A percentile compares a stretch with the other conserved stretches of the same genome.
Conservation (phyloP, 2,888 invertebrate genomes). For the Eurytoma adleriae region DNA sequence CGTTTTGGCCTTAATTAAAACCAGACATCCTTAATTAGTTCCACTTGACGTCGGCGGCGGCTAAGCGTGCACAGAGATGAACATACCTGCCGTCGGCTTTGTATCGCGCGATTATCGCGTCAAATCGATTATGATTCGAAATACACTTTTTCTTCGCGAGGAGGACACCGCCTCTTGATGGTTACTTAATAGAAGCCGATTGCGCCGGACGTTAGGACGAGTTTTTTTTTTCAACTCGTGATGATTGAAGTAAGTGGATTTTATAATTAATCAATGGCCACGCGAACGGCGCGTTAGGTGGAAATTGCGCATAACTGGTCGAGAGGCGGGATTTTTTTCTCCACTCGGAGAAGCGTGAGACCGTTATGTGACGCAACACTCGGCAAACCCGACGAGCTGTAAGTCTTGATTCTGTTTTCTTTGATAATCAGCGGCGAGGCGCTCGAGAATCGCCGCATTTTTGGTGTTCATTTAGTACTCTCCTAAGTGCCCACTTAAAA, state of each 20-base stretch:
- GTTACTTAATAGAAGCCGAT: conserved; percentile 40
- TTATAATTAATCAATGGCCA: conserved; percentile 53
- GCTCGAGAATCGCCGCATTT: neutral
- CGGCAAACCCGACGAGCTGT: conserved; percentile 8
- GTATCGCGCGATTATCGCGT: conserved; percentile 36
- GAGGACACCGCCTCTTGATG: conserved; percentile 1
- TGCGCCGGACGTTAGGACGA: neutral
- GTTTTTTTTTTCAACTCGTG: conserved; percentile 29
- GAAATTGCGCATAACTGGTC: conserved; percentile 31
- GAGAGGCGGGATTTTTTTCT: neutral
- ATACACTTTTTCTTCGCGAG: conserved; percentile 19
- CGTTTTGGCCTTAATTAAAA: conserved; percentile 69
- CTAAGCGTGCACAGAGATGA: conserved; percentile 21
- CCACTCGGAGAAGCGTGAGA: neutral
- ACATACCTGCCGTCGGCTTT: conserved; percentile 8
- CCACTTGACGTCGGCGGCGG: conserved; percentile 38
- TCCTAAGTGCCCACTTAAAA: too few relatives aligned
- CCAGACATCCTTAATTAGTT: conserved; percentile 60
- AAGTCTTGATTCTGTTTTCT: conserved; percentile 12
- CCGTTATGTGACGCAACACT: conserved; percentile 38
- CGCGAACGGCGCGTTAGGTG: conserved; percentile 32
- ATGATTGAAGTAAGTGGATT: conserved; percentile 36
- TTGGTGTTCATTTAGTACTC: neutral
- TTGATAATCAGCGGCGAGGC: conserved; percentile 28
- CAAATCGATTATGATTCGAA: conserved; percentile 27